Conservation (phyloP, 2,797 vertebrate species). For the Hybognathus amarus region DNA sequence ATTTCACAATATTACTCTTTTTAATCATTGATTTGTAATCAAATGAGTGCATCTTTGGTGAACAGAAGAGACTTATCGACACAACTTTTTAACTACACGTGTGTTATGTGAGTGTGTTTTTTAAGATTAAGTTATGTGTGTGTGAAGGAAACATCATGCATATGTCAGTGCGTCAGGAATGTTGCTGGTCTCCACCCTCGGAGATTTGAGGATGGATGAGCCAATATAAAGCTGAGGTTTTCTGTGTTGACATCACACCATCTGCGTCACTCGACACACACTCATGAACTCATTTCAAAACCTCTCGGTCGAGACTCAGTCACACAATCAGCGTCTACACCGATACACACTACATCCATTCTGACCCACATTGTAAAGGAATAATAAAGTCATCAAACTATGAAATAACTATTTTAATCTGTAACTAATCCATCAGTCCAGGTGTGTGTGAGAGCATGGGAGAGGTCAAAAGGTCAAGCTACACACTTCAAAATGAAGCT, state of each 20-base stretch:
- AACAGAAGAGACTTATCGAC: not conserved
- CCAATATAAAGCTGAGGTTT: conserved; percentile 25
- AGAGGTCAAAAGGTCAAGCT: conserved; percentile 1
- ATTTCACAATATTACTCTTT: not conserved
- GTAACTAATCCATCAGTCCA: not conserved
- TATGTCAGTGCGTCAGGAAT: conserved; percentile 48
- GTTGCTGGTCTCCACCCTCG: conserved; percentile 47
- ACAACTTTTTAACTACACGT: not conserved
- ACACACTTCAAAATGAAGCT: not conserved
- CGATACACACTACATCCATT: not conserved
- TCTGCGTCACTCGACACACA: conserved; percentile 15
- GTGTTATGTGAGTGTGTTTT: conserved; percentile 17
- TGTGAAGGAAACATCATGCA: not conserved
- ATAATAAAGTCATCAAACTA: too few species aligned
- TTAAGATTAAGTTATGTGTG: conserved; percentile 15
- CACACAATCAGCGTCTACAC: not conserved
- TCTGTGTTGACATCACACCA: conserved; percentile 19
- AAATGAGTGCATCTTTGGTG: not conserved
- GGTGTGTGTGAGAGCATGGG: not conserved
- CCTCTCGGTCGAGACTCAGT: not conserved
- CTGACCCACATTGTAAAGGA: not conserved
- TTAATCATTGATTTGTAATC: not conserved
- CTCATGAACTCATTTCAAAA: conserved; percentile 8
- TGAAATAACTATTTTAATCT: not conserved
- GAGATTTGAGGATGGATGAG: conserved; percentile 2